phyloP scores from a whole-genome alignment of 2,113 vertebrate genomes.

The Gobio gobio region DNA sequence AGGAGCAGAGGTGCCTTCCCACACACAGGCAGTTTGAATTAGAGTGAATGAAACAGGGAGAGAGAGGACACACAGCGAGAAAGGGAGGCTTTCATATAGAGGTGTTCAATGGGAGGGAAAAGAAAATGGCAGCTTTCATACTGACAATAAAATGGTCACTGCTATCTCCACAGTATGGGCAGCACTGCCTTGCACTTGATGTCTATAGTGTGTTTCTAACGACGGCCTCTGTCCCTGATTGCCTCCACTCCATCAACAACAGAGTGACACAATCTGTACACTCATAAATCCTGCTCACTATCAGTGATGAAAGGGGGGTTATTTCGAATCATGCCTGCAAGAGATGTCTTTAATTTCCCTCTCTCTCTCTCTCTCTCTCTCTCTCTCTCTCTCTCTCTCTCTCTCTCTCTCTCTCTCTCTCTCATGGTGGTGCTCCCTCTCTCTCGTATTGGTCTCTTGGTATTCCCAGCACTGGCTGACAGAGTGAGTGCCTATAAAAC shows the following conservation, averaged over 20 bases:
- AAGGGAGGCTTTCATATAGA: slow-evolving; percentile 9
- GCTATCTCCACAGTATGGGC: neutral
- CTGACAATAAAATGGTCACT: slow-evolving; percentile 18
- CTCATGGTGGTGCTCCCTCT: slow-evolving; percentile 1
- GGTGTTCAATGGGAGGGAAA: neutral
- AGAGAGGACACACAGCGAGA: neutral
- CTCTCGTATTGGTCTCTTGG: slow-evolving; percentile 21
- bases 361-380: neutral
- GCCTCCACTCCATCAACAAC: slow-evolving; percentile 11
- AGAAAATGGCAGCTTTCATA: slow-evolving; percentile 17
- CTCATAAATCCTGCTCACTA: slow-evolving; percentile 29
- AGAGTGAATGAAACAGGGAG: neutral
- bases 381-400: neutral
- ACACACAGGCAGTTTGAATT: slow-evolving; percentile 23
- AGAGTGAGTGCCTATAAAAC: slow-evolving; percentile 46
- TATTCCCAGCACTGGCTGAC: slow-evolving; percentile 30
- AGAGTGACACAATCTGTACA: neutral
- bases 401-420: neutral
- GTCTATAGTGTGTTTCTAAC: neutral
- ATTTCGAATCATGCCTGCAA: slow-evolving; percentile 22
- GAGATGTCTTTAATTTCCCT: slow-evolving; percentile 26
- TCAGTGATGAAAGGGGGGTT: slow-evolving; percentile 9
- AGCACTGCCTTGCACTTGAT: neutral
- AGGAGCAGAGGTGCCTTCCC: slow-evolving; percentile 20
- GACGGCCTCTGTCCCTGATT: neutral